Evolutionary conservation across 2,797 vertebrate species (phyloP).

Genomic region (Hirundo rustica): DNA sequence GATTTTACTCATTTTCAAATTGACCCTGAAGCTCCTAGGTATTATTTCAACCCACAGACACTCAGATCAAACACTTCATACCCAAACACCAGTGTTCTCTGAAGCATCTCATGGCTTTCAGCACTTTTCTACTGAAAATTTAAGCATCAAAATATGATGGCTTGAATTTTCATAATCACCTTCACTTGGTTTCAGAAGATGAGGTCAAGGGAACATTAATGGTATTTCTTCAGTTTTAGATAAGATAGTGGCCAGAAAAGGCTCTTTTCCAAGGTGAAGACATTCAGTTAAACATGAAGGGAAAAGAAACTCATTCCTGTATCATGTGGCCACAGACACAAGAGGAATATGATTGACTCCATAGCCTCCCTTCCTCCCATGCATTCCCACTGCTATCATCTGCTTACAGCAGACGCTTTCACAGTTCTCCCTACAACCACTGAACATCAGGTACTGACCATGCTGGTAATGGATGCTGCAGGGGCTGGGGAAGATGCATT

Average conservation of each 20-base stretch:
- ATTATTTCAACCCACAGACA: neutral
- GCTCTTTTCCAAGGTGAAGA: neutral
- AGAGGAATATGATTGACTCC: accelerated
- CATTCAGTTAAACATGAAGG: neutral
- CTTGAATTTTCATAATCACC: neutral
- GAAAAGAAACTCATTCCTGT: neutral
- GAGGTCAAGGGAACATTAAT: neutral
- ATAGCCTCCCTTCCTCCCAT: neutral
- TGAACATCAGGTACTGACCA: slow-evolving; percentile 79
- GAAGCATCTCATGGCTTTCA: neutral
- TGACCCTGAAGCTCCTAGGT: neutral
- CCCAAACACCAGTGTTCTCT: neutral
- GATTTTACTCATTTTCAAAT: neutral
- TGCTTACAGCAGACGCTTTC: neutral
- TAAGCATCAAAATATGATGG: neutral
- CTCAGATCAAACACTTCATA: neutral
- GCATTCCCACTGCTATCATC: accelerated
- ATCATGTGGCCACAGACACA: accelerated
- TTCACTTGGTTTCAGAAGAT: neutral
- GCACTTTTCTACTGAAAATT: neutral
- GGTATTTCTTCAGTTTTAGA: neutral
- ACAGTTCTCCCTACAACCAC: neutral
- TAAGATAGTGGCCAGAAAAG: neutral
- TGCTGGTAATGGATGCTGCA: slow-evolving; percentile 88
- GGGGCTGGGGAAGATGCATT: slow-evolving; percentile 86